Evolutionary conservation across 2,888 invertebrate species (phyloP).

Genomic region (Troides helena): DNA sequence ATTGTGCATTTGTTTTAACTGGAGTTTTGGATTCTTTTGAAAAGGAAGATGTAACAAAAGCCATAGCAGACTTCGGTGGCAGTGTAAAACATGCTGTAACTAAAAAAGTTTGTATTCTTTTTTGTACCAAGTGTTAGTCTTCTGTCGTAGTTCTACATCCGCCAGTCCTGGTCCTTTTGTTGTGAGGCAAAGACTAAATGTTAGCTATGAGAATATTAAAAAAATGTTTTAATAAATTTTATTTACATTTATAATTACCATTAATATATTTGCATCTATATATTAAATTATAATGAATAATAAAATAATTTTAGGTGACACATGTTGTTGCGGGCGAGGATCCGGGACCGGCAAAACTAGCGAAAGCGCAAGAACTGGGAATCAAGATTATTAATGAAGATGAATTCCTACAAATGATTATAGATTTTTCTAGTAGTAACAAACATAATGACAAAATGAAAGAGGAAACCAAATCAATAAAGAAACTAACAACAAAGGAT

Average conservation of each 20-base stretch:
- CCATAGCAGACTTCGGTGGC: conserved; percentile 91
- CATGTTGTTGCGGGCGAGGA: conserved; percentile 93
- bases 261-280: too few relatives aligned
- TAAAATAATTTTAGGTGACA: conserved; percentile 72
- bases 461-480: conserved; percentile 30
- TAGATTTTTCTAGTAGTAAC: conserved; percentile 67
- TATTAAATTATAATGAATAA: not conserved
- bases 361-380: conserved; percentile 85
- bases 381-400: conserved; percentile 90
- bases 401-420: conserved; percentile 88
- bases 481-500: conserved; percentile 43
- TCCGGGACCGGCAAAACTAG: conserved; percentile 90
- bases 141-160: too few relatives aligned
- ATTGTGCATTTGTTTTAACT: conserved; percentile 87
- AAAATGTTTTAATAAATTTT: too few relatives aligned
- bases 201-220: too few relatives aligned
- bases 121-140: not conserved
- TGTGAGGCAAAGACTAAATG: too few relatives aligned
- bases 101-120: conserved; percentile 79
- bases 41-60: conserved; percentile 86
- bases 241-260: too few relatives aligned
- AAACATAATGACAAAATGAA: conserved; percentile 35
- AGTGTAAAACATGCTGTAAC: conserved; percentile 86
- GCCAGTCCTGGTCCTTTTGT: too few relatives aligned
- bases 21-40: conserved; percentile 94